phyloP scores from a whole-genome alignment of 2,888 invertebrate genomes.

The Hedychridium roseum region DNA sequence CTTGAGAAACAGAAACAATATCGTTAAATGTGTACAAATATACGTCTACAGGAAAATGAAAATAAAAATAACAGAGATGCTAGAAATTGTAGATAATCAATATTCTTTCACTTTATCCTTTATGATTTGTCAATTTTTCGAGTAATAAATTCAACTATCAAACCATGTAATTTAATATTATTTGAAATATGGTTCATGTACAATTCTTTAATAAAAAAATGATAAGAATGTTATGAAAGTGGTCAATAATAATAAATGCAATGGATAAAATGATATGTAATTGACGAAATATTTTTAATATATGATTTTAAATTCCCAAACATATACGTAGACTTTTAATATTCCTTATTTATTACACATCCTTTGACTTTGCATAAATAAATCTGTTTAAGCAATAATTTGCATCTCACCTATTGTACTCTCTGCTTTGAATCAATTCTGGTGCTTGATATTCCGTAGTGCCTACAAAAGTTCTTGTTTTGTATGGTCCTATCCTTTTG shows the following conservation, averaged over 20 bases:
- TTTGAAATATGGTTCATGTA: no score
- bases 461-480: slow-evolving; percentile 94
- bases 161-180: neutral
- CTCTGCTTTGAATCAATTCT: slow-evolving; percentile 87
- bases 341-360: neutral
- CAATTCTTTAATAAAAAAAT: no score
- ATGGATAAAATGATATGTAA: neutral
- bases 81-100: neutral
- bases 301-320: neutral
- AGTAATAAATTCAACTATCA: neutral
- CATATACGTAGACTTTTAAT: neutral
- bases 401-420: slow-evolving; percentile 69
- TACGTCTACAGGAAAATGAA: neutral
- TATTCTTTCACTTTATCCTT: neutral
- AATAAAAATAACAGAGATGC: neutral
- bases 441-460: slow-evolving; percentile 91
- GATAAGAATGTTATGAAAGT: no score
- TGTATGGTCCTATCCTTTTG: slow-evolving; percentile 79
- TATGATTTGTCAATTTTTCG: neutral
- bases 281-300: neutral
- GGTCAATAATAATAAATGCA: no score
- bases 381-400: neutral
- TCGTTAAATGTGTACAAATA: neutral
- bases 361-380: neutral
- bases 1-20: slow-evolving; percentile 51